Percentiles rank a stretch among this genome's conserved stretches.
Evolutionary conservation across 2,113 vertebrate species (phyloP).

Genomic region (Rhodinocichla rosea): DNA sequence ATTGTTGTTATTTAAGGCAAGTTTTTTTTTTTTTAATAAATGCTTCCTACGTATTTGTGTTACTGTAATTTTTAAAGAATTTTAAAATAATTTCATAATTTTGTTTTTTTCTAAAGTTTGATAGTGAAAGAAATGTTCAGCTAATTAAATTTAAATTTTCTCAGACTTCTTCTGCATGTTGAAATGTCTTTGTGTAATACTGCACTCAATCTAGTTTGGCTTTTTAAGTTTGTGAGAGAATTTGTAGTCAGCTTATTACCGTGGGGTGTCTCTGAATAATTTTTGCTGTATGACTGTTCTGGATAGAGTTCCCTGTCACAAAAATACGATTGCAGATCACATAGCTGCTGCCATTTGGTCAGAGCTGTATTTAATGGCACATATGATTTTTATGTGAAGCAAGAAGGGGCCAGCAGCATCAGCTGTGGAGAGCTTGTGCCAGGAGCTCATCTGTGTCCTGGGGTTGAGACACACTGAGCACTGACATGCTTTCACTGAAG

Average conservation of each 20-base stretch:
- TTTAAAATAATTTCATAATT: accelerated
- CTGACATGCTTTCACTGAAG: background rate
- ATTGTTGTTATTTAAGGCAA: background rate
- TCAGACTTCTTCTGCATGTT: accelerated
- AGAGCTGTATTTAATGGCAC: background rate
- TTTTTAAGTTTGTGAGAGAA: background rate
- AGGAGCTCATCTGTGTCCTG: background rate
- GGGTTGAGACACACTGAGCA: background rate
- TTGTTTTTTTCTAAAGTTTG: background rate
- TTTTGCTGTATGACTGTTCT: background rate
- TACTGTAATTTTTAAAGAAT: background rate
- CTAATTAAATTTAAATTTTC: background rate
- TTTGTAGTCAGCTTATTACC: background rate
- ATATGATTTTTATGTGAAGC: background rate
- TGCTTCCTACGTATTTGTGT: accelerated
- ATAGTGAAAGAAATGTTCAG: background rate
- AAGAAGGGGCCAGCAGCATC: background rate
- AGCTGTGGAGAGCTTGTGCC: background rate
- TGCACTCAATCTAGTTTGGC: background rate
- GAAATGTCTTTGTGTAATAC: background rate
- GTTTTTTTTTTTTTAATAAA: background rate
- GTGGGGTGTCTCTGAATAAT: background rate
- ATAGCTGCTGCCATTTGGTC: background rate
- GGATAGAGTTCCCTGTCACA: background rate
- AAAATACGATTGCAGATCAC: background rate